These are phyloP conservation scores for Tapera naevia DNA, from an alignment of 2,797 vertebrate genomes.

Conservation along the genomic window DNA sequence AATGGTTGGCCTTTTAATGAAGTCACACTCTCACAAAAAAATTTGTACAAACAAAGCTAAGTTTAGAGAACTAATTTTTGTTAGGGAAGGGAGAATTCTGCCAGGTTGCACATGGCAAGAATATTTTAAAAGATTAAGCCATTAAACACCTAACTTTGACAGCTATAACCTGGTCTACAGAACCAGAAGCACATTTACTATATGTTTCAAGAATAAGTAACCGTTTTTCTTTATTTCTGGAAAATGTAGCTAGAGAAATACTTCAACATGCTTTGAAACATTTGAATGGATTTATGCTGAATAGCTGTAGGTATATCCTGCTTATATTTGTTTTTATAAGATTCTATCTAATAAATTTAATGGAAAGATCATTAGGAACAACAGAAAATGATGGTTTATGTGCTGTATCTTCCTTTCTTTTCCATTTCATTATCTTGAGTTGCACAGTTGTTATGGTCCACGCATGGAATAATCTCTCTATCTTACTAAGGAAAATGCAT, in stretches of 20 bases:
- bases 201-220: background rate
- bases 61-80: background rate
- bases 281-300: background rate
- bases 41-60: background rate
- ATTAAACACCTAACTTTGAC: background rate
- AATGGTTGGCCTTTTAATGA: background rate
- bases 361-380: background rate
- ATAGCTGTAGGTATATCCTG: background rate
- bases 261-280: background rate
- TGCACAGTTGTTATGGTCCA: background rate
- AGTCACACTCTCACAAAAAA: background rate
- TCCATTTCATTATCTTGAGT: background rate
- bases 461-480: background rate
- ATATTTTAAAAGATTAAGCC: background rate
- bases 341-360: background rate
- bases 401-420: background rate
- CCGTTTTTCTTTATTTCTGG: background rate
- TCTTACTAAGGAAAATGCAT: background rate
- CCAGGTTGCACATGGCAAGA: background rate
- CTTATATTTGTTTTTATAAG: background rate
- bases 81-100: background rate
- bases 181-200: background rate
- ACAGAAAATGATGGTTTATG: background rate
- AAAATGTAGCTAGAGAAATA: background rate
- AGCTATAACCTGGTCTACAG: background rate